Evolutionary conservation across 2,888 invertebrate species (phyloP), one percentile per base, ranked within the genome.

Genomic region (Leucophora obtusa): DNA sequence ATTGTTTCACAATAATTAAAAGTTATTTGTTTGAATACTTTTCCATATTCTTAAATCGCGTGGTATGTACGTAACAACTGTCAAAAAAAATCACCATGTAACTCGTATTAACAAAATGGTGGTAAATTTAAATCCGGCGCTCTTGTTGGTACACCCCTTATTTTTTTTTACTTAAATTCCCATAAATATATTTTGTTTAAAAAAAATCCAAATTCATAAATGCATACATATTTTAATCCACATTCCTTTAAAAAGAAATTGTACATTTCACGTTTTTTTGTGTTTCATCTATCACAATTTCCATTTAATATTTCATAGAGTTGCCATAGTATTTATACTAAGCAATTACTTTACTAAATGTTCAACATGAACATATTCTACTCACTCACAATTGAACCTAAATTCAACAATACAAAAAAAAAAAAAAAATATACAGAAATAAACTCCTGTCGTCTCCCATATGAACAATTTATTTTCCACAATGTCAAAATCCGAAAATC

Each of bases 371-470:
- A 70, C 66, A 75, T 53, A 50, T 70, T 43, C 7, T 65, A 56
- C 56, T 51, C 53, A 15, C 70, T 17, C 17, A 50, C 15, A 50
- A n/a, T 50, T n/a, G 4, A 51, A 51, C 38, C 8, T 51, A 15
- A 51, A 50, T 28, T 6, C 38, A 11, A 11, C 38, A 38, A 2
- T 1, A 38, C 1, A 10, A 38, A 38, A 9, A 38, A 38, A 9
- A 11, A 38, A 38, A 38, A 35, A 10, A 2, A 35, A n/a, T n/a
- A 38, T 4, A 38, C 11, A 9, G 11, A 38, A 38, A 38, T 38
- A 51, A 71, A 71, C 65, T 66, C 17, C 65, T 81, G 76, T 71
- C 75, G 71, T 73, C 77, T 73, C 69, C 73, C 73, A 77, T 65
- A 70, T 73, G 65, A 70, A 70, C 72, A 76, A 73, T 73, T 81